Evolutionary conservation across 2,888 invertebrate genomes (phyloP).

Genomic region (Acleris laterana): DNA sequence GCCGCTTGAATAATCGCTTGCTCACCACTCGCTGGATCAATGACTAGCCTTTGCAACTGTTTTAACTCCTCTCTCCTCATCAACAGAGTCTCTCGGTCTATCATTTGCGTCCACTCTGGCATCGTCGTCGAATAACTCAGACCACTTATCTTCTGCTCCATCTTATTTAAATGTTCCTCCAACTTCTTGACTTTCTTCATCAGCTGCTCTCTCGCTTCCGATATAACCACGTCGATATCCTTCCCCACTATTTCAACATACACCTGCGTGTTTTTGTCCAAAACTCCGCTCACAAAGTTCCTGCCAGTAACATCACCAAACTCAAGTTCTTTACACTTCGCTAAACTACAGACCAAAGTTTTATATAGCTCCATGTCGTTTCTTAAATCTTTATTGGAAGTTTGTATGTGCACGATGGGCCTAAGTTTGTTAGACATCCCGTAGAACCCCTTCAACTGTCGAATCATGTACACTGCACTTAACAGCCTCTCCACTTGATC

Average conservation of each 20-base stretch:
- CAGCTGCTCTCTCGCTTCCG: constrained; percentile 58
- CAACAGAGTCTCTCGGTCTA: constrained; percentile 60
- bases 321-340: constrained; percentile 53
- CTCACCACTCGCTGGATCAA: constrained; percentile 3
- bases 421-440: constrained; percentile 79
- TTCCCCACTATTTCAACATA: constrained; percentile 61
- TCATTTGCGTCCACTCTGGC: constrained; percentile 52
- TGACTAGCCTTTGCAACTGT: constrained; percentile 63
- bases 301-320: constrained; percentile 47
- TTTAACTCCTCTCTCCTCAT: constrained; percentile 63
- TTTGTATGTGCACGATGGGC: constrained; percentile 61
- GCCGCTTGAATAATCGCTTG: no score
- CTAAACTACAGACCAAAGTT: constrained; percentile 57
- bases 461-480: constrained; percentile 70
- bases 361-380: constrained; percentile 1
- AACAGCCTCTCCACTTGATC: constrained; percentile 73
- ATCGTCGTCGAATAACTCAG: constrained; percentile 51
- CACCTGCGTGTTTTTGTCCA: constrained; percentile 63
- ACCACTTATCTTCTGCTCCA: constrained; percentile 60
- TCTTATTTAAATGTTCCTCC: constrained; percentile 57
- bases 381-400: constrained; percentile 34
- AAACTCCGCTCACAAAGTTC: constrained; percentile 55
- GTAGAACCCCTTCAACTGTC: constrained; percentile 84
- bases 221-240: constrained; percentile 54
- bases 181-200: constrained; percentile 61